These are phyloP conservation scores for Loxodonta africana DNA, from an alignment of 2,113 vertebrate species.

Conservation along the genomic window DNA sequence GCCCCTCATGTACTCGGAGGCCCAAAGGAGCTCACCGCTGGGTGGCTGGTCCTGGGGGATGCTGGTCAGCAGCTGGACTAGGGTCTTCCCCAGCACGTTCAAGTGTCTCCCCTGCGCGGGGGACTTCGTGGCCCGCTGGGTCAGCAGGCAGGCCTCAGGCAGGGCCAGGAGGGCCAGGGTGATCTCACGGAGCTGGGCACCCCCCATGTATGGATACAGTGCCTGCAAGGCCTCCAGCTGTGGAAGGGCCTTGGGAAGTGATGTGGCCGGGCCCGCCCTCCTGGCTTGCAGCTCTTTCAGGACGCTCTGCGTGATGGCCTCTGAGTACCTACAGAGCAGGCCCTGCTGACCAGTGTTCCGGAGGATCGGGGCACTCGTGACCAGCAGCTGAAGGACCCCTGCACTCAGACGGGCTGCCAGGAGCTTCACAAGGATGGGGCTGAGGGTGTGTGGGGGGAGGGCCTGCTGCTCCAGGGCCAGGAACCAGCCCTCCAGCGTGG, in stretches of 20 bases:
- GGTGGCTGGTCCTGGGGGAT: conserved; percentile 75
- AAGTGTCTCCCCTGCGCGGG: conserved; percentile 80
- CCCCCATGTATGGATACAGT: conserved; percentile 91
- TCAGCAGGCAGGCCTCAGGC: conserved; percentile 88
- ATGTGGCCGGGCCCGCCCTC: background rate
- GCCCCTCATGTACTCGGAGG: conserved; percentile 89
- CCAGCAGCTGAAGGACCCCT: conserved; percentile 89
- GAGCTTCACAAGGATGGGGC: conserved; percentile 90
- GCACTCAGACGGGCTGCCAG: conserved; percentile 90
- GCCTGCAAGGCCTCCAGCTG: conserved; percentile 90
- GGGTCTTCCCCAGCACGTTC: conserved; percentile 89
- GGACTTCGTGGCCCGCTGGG: conserved; percentile 29
- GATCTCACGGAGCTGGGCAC: conserved; percentile 88
- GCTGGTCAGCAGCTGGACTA: conserved; percentile 91
- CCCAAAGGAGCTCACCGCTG: conserved; percentile 84
- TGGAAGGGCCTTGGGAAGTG: conserved; percentile 77
- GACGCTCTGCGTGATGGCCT: conserved; percentile 87
- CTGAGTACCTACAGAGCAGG: conserved; percentile 87
- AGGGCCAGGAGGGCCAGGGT: conserved; percentile 91
- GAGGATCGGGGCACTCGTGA: conserved; percentile 85
- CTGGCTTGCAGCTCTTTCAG: conserved; percentile 88
- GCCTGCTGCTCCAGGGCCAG: conserved; percentile 91
- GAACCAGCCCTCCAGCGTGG: conserved; percentile 94
- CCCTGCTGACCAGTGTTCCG: conserved; percentile 78
- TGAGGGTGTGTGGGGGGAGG: conserved; percentile 91